Evolutionary conservation across 2,113 vertebrate species (phyloP).

Genomic region (Triplophysa tibetana): DNA sequence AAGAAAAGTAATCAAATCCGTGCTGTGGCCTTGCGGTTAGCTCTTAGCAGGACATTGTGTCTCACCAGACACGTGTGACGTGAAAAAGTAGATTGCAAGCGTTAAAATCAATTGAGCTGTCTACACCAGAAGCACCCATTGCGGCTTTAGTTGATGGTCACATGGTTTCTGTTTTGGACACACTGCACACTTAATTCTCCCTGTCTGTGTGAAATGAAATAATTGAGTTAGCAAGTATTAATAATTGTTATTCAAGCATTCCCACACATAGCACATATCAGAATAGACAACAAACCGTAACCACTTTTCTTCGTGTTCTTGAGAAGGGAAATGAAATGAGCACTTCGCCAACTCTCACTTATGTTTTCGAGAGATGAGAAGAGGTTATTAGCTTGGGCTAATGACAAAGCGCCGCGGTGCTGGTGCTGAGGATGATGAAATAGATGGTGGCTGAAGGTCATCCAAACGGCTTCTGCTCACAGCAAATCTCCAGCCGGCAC

Average conservation of each 20-base stretch:
- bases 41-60: neutral
- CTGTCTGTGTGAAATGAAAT: no score
- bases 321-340: conserved; percentile 27
- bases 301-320: neutral
- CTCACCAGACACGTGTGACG: no score
- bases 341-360: conserved; percentile 9
- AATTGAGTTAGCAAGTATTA: no score
- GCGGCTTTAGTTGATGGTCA: no score
- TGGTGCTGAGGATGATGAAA: conserved; percentile 19
- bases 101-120: no score
- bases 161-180: no score
- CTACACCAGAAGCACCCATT: no score
- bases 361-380: conserved; percentile 10
- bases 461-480: conserved; percentile 10
- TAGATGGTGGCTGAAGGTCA: conserved; percentile 32
- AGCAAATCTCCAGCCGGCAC: conserved; percentile 29
- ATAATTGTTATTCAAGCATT: neutral
- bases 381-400: conserved; percentile 24
- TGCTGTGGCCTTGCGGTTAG: neutral
- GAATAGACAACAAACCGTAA: neutral
- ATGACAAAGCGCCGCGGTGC: conserved; percentile 13
- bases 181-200: no score
- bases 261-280: neutral
- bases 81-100: no score
- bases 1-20: neutral